phyloP scores from a whole-genome alignment of 2,797 vertebrate genomes.

The Lycodopsis pacificus region DNA sequence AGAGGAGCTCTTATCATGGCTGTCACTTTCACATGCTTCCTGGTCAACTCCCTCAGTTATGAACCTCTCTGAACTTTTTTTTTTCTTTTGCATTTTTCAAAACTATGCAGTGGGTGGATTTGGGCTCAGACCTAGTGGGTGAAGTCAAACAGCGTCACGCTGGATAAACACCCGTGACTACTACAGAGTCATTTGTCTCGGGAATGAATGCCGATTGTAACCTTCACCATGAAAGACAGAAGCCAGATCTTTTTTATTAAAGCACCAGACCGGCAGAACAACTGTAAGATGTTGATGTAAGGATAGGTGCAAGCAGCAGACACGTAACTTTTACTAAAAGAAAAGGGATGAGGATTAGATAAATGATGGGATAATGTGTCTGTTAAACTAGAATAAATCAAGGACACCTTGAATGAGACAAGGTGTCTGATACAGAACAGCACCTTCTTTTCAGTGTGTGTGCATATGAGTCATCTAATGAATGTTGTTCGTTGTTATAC shows the following conservation, averaged over 20 bases:
- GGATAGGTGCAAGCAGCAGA: neutral
- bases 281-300: neutral
- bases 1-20: no score
- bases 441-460: neutral
- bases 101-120: no score
- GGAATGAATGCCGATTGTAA: neutral
- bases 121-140: no score
- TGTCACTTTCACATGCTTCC: no score
- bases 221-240: neutral
- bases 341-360: neutral
- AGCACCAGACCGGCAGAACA: neutral
- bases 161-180: no score
- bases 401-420: neutral
- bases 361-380: neutral
- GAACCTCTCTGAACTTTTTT: no score
- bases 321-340: neutral
- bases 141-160: no score
- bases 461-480: constrained; percentile 48
- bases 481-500: constrained; percentile 21
- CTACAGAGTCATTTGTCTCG: neutral
- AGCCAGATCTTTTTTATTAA: neutral
- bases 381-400: neutral
- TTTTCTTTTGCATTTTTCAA: no score
- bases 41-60: no score
- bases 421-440: neutral